phyloP scores from a whole-genome alignment of 2,113 vertebrate genomes.

The Puntigrus tetrazona region DNA sequence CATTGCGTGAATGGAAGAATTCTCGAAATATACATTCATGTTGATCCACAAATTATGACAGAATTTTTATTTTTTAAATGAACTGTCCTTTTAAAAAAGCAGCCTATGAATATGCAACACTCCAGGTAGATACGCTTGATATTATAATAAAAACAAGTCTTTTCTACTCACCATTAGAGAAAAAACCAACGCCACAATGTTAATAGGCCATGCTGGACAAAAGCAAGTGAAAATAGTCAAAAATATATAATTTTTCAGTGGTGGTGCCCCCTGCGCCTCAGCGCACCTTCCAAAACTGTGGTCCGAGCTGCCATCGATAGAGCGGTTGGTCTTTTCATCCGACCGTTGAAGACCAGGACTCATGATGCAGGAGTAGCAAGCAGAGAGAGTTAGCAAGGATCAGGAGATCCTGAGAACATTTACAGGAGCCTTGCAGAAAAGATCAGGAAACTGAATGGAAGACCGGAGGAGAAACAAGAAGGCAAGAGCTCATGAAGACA shows the following conservation, averaged over 20 bases:
- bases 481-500: conserved; percentile 27
- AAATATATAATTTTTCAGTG: conserved; percentile 78
- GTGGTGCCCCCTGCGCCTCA: conserved; percentile 64
- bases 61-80: not conserved
- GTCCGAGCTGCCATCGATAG: conserved; percentile 74
- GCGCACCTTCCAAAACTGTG: conserved; percentile 66
- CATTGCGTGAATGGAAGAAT: not conserved
- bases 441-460: conserved; percentile 20
- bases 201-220: conserved; percentile 85
- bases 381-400: not conserved
- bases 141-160: not conserved
- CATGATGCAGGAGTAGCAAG: conserved; percentile 62
- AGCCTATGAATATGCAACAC: not conserved
- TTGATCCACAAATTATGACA: not conserved
- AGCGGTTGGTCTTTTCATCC: conserved; percentile 76
- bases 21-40: not conserved
- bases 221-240: conserved; percentile 85
- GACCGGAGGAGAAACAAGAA: conserved; percentile 35
- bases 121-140: not conserved
- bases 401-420: conserved; percentile 4
- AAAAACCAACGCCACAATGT: conserved; percentile 85
- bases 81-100: not conserved
- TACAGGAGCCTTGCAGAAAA: not conserved
- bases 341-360: conserved; percentile 67
- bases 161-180: conserved; percentile 82